phyloP scores from a whole-genome alignment of 2,113 vertebrate species.

The Steatornis caripensis region DNA sequence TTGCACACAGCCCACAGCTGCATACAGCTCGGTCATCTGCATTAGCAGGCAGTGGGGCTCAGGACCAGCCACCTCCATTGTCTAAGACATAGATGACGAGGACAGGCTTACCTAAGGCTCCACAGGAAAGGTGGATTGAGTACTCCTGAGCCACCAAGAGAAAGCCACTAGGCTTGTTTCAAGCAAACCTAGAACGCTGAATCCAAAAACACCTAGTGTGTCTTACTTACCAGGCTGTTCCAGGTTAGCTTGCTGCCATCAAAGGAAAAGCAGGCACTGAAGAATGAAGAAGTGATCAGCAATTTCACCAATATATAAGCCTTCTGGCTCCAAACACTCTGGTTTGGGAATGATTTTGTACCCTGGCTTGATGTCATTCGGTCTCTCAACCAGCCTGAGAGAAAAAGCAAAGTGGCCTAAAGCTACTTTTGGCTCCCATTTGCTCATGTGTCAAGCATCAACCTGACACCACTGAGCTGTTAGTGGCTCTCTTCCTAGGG shows the following conservation, averaged over 20 bases:
- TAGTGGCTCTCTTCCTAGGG: not conserved
- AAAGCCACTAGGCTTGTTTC: not conserved
- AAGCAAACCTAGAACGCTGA: not conserved
- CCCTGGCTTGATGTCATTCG: not conserved
- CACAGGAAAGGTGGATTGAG: not conserved
- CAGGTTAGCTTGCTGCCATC: not conserved
- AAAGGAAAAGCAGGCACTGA: not conserved
- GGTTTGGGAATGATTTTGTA: not conserved
- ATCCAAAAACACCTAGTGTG: not conserved
- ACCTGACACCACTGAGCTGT: not conserved
- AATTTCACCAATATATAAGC: not conserved
- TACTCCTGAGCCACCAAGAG: not conserved
- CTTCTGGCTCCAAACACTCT: not conserved
- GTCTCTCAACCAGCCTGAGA: not conserved
- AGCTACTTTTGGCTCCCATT: not conserved
- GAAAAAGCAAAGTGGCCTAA: not conserved
- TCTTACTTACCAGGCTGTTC: not conserved
- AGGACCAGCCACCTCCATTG: not conserved
- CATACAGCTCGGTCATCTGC: not conserved
- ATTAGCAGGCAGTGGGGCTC: not conserved
- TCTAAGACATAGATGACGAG: not conserved
- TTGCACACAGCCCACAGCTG: not conserved
- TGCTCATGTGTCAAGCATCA: not conserved
- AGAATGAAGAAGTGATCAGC: not conserved
- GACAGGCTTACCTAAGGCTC: not conserved